A percentile compares a stretch with the other conserved stretches of the same genome.
Evolutionary conservation across 2,888 invertebrate species (phyloP).

Genomic region (Eustalomyia histrio): DNA sequence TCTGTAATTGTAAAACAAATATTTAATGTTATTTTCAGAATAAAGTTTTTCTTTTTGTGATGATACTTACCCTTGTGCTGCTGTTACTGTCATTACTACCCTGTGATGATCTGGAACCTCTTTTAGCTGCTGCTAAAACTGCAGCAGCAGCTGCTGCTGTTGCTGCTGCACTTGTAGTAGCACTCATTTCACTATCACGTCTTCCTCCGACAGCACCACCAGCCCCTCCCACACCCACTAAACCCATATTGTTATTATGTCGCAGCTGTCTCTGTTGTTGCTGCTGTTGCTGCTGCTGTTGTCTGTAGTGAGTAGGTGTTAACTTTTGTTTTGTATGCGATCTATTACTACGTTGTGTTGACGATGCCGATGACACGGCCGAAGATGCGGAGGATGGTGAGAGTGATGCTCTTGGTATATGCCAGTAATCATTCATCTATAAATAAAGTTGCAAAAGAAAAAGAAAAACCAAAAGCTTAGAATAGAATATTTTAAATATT

Average conservation of each 20-base stretch:
- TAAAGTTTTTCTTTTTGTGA: background rate
- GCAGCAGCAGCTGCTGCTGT: conserved; percentile 66
- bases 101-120: conserved; percentile 83
- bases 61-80: conserved; percentile 87
- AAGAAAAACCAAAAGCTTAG: conserved; percentile 16
- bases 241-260: background rate
- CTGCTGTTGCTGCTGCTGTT: conserved; percentile 33
- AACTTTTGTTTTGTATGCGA: conserved; percentile 66
- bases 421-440: conserved; percentile 83
- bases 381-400: conserved; percentile 76
- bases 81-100: conserved; percentile 87
- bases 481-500: background rate
- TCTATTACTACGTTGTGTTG: conserved; percentile 73
- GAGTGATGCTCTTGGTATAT: conserved; percentile 91
- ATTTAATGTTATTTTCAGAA: background rate
- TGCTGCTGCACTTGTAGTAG: conserved; percentile 70
- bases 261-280: conserved; percentile 18
- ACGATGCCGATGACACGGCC: conserved; percentile 74
- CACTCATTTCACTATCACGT: conserved; percentile 64
- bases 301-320: conserved; percentile 52
- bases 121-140: conserved; percentile 71
- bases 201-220: conserved; percentile 29
- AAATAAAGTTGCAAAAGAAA: conserved; percentile 16
- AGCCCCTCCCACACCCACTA: conserved; percentile 8
- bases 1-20: conserved; percentile 80